Base-by-base conservation (phyloP, 2,888 invertebrate species). In the Trilocha varians region DNA sequence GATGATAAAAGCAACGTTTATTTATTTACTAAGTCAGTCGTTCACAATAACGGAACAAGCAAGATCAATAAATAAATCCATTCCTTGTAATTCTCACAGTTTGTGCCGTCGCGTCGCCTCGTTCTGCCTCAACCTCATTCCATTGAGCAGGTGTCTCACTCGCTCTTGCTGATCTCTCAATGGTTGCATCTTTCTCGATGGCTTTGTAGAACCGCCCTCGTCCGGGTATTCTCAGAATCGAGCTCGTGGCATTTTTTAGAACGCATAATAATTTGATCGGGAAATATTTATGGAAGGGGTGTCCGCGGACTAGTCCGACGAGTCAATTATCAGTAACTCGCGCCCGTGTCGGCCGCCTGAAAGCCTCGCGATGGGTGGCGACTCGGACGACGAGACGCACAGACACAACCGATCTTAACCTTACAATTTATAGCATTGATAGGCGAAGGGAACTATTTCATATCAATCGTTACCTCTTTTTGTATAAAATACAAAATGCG, bases 251-350 rank as follows among this genome's bases (percentile, higher is more conserved):
- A 76, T 79, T 83, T 84, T 84, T 85, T 82, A 74, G 71, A 66
- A 66, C 70, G 76, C 74, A 78, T 80, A 78, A 82, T 83, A 83
- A 84, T 84, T 84, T 82, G 80, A 84, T 85, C 77, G 82, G 84
- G 82, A 82, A 85, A 84, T 84, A 84, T 84, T 84, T 83, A 82
- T 83, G 78, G 82, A 82, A 79, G 74, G 83, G 80, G 78, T 79
- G 78, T 71, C 72, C 74, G 73, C 65, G 59, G 56, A 67, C 65
- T 65, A 62, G 75, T 65, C 66, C 59, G 67, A 83, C 83, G 76
- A 79, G 82, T 83, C 80, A 84, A 85, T 84, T 84, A 84, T 74
- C 78, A 71, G 71, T 53, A 65, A 53, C 58, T 59, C 54, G 58
- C 62, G 57, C 58, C 52, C 52, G 50, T 50, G 64, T 56, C 62